Evolutionary conservation across 64 coral and sea anemone genomes (phyloP).

Genomic region (Montipora sp.): DNA sequence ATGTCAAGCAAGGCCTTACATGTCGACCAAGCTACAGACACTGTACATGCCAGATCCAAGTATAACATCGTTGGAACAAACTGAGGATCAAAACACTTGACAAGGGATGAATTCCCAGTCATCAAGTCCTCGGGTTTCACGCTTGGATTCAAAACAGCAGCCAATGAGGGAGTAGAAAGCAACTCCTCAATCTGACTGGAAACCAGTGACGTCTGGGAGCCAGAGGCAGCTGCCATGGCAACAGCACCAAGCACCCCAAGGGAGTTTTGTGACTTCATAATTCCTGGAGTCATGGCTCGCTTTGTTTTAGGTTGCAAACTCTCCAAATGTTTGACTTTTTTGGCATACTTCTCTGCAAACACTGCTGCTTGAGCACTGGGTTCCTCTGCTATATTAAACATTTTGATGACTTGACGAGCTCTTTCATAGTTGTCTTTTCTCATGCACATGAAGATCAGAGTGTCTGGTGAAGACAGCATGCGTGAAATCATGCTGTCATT

Average conservation of each 20-base stretch:
- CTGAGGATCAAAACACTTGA: constrained; percentile 60
- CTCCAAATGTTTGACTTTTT: constrained; percentile 54
- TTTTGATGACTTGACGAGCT: constrained; percentile 92
- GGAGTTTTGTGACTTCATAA: constrained; percentile 27
- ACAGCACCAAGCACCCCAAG: constrained; percentile 76
- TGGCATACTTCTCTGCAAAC: constrained; percentile 87
- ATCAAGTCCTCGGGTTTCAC: constrained; percentile 43
- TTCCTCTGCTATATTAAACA: constrained; percentile 83
- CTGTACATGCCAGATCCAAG: constrained; percentile 82
- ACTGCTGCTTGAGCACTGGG: constrained; percentile 77
- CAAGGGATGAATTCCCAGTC: constrained; percentile 54
- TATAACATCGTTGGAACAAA: constrained; percentile 85
- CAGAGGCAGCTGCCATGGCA: constrained; percentile 97
- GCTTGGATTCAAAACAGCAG: constrained; percentile 45
- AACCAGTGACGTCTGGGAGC: constrained; percentile 54
- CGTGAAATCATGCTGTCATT: constrained; percentile 85
- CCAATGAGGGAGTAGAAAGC: constrained; percentile 64
- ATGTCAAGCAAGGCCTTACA: constrained; percentile 80
- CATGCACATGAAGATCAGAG: constrained; percentile 96
- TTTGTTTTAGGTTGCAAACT: constrained; percentile 82
- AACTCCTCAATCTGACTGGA: constrained; percentile 79
- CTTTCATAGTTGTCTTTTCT: constrained; percentile 92
- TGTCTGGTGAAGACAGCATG: constrained; percentile 94
- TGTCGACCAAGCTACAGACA: constrained; percentile 35
- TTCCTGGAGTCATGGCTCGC: neutral